Evolutionary conservation across 2,797 vertebrate species (phyloP).

Genomic region (Oreortyx pictus): DNA sequence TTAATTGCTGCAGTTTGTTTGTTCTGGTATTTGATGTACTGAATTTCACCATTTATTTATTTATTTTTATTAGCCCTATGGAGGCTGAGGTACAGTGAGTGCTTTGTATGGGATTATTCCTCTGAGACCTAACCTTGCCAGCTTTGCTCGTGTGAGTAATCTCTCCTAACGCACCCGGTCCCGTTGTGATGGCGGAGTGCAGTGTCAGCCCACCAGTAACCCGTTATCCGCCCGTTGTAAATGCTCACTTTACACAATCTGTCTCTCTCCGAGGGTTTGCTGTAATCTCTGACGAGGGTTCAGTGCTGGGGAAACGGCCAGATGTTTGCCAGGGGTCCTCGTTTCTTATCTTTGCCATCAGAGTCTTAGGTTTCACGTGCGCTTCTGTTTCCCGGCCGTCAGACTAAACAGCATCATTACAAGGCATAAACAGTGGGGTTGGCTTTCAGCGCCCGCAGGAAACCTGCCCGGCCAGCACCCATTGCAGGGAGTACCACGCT

Average conservation of each 20-base stretch:
- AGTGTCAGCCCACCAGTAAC: neutral
- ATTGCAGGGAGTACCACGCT: neutral
- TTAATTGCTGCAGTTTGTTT: constrained; percentile 73
- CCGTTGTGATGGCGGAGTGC: neutral
- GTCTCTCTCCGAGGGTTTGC: neutral
- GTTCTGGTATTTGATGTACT: constrained; percentile 70
- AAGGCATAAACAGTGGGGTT: constrained; percentile 60
- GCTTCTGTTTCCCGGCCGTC: constrained; percentile 52
- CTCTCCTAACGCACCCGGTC: neutral
- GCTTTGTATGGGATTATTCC: constrained; percentile 63
- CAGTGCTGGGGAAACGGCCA: neutral
- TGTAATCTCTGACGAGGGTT: neutral
- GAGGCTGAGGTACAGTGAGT: constrained; percentile 62
- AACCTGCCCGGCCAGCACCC: neutral
- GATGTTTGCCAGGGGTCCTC: constrained; percentile 55
- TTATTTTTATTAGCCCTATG: constrained; percentile 10
- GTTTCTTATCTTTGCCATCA: constrained; percentile 51
- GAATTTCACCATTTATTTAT: constrained; percentile 51
- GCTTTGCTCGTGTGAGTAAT: constrained; percentile 34
- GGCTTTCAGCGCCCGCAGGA: constrained; percentile 31
- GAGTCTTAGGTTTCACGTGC: constrained; percentile 48
- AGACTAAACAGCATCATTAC: constrained; percentile 70
- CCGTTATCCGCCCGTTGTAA: neutral
- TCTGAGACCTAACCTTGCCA: constrained; percentile 52
- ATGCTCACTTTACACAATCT: neutral